phyloP scores from a whole-genome alignment of 2,113 vertebrate species.

The Apteryx owenii region DNA sequence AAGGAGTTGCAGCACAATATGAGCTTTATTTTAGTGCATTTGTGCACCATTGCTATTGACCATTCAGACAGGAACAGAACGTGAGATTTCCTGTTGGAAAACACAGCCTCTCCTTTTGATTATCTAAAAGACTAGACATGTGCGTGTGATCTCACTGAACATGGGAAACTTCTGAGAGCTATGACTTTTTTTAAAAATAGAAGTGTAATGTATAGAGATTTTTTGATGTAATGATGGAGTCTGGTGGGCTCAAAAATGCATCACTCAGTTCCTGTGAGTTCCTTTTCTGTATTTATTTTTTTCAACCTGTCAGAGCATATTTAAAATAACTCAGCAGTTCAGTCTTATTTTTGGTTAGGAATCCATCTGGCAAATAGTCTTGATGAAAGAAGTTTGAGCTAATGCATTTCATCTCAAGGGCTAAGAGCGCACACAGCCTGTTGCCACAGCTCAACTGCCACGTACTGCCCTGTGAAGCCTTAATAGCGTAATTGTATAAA shows the following conservation, averaged over 20 bases:
- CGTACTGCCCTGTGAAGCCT: neutral
- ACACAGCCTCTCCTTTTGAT: neutral
- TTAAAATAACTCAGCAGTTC: constrained; percentile 34
- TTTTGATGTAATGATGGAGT: neutral
- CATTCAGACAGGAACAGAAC: neutral
- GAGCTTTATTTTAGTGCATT: neutral
- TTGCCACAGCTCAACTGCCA: neutral
- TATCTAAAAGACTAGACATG: neutral
- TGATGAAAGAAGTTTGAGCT: neutral
- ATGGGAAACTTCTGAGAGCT: neutral
- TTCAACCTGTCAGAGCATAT: neutral
- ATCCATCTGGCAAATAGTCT: neutral
- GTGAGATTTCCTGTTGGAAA: neutral
- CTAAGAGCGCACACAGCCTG: neutral
- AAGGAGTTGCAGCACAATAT: neutral
- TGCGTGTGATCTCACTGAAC: neutral
- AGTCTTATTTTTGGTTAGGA: neutral
- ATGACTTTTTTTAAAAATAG: neutral
- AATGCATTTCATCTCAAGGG: neutral
- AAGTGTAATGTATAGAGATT: neutral
- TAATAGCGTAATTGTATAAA: neutral
- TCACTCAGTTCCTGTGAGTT: neutral
- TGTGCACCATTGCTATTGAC: rapidly evolving
- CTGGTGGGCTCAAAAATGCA: rapidly evolving
- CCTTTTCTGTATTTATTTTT: constrained; percentile 5